Evolutionary conservation across 2,113 vertebrate species (phyloP), one percentile per base, ranked within the genome.

Genomic region (Rhinopomastus cyanomelas): DNA sequence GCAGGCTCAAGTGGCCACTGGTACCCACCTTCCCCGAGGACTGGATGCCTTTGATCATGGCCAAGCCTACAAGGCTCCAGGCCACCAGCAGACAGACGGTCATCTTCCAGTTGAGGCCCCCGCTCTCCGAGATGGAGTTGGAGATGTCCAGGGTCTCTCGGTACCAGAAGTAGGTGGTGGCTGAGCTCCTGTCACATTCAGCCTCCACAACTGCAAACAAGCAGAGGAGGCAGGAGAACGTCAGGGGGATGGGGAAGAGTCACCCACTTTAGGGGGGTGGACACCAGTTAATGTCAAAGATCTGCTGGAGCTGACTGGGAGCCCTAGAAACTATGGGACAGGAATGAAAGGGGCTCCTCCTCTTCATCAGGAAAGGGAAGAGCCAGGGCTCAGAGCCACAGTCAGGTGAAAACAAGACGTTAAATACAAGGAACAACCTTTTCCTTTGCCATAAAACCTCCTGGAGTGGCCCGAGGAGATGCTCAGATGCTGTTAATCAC

Each of bases 151-250:
- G 89, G 49, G 99, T 96, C 96, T 99, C 97, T 9, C 99, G 97
- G 95, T 99, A 99, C 99, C 99, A 99, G 98, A 99, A 99, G 95
- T 99, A 99, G 39, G 99, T 99, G 44, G 99, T 99, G 81, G 99
- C 99, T 0, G 99, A 99, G 95, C 99, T 99, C 97, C 98, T 99
- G 72, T 99, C 99, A 9, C 99, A 99, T 95, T 99, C 99, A 0
- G 98, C 93, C 95, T 98, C 99, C 93, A 99, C 97, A 83, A 98
- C 99, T 99, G 90, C 61, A 96, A 95, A n/a, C n/a, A n/a, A n/a
- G n/a, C 1, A 27, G 1, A 90, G 27, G 59, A 44, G 62, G 21
- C 29, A 78, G 32, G 49, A 87, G 19, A 67, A 20, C 0, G 0
- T 60, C 67, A 75, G 53, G 36, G 48, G 46, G 29, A 3, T 21